A percentile compares a stretch with the other conserved stretches of the same genome.
These are phyloP conservation scores for Microcebus ravelobensis DNA, from an alignment of 2,113 vertebrate species.

Conservation along the genomic window DNA sequence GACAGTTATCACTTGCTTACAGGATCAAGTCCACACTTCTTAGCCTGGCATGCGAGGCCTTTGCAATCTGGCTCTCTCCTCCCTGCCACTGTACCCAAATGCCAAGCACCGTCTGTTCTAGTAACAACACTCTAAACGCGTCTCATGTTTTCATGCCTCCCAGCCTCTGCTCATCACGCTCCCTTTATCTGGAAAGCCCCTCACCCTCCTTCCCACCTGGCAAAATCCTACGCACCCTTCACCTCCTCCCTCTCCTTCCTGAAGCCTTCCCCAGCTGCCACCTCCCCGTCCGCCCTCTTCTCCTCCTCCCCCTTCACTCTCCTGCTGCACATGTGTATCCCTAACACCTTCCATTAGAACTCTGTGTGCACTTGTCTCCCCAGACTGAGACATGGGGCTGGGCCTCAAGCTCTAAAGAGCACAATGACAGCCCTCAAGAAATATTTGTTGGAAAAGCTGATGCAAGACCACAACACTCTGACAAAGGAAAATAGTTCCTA, in stretches of 20 bases:
- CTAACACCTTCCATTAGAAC: not conserved
- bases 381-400: not conserved
- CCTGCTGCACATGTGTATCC: not conserved
- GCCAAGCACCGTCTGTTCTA: slow-evolving; percentile 65
- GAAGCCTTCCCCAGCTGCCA: not conserved
- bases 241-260: not conserved
- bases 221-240: not conserved
- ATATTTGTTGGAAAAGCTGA: slow-evolving; percentile 4
- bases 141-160: slow-evolving; percentile 48
- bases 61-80: slow-evolving; percentile 67
- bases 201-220: not conserved
- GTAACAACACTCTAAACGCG: slow-evolving; percentile 46
- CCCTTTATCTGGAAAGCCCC: not conserved
- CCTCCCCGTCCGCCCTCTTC: too few species aligned
- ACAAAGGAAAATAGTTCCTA: slow-evolving; percentile 52
- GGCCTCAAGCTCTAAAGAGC: not conserved
- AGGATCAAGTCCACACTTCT: slow-evolving; percentile 58
- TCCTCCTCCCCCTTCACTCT: too few species aligned
- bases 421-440: not conserved
- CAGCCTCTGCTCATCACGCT: slow-evolving; percentile 5
- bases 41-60: slow-evolving; percentile 51
- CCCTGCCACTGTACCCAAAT: slow-evolving; percentile 65
- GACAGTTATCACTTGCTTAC: slow-evolving; percentile 56
- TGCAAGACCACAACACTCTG: not conserved
- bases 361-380: not conserved